Evolutionary conservation across 2,113 vertebrate genomes (phyloP).

Genomic region (Microtus ochrogaster): DNA sequence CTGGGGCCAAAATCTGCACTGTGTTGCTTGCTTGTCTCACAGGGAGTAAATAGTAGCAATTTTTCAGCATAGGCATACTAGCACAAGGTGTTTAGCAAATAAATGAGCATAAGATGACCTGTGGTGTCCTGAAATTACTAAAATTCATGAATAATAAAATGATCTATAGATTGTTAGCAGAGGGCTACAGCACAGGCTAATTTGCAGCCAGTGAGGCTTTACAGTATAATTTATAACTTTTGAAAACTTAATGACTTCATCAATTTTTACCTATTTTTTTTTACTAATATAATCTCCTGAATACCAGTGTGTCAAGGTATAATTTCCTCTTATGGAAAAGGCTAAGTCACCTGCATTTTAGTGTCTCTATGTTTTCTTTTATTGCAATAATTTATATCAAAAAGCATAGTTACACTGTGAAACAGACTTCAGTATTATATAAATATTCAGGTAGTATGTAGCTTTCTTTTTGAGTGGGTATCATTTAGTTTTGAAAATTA

Average conservation of each 20-base stretch:
- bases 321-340: constrained; percentile 77
- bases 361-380: neutral
- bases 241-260: constrained; percentile 91
- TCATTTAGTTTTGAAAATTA: constrained; percentile 2
- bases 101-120: constrained; percentile 90
- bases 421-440: neutral
- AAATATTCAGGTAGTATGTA: neutral
- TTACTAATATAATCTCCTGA: constrained; percentile 83
- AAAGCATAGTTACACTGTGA: neutral
- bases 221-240: constrained; percentile 90
- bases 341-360: constrained; percentile 44
- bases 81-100: constrained; percentile 90
- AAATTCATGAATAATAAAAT: constrained; percentile 91
- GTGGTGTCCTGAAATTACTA: constrained; percentile 90
- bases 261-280: constrained; percentile 86
- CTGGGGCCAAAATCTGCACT: constrained; percentile 88
- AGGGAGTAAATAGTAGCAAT: constrained; percentile 90
- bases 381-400: neutral
- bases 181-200: constrained; percentile 88
- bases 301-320: constrained; percentile 77
- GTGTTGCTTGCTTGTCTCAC: constrained; percentile 87
- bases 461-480: neutral
- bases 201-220: constrained; percentile 89
- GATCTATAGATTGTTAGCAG: constrained; percentile 91
- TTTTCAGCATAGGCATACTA: constrained; percentile 87